Percentiles rank a stretch among this genome's conserved stretches.
These are phyloP conservation scores for Grantiella picta DNA, from an alignment of 2,113 vertebrate genomes.

Conservation along the genomic window DNA sequence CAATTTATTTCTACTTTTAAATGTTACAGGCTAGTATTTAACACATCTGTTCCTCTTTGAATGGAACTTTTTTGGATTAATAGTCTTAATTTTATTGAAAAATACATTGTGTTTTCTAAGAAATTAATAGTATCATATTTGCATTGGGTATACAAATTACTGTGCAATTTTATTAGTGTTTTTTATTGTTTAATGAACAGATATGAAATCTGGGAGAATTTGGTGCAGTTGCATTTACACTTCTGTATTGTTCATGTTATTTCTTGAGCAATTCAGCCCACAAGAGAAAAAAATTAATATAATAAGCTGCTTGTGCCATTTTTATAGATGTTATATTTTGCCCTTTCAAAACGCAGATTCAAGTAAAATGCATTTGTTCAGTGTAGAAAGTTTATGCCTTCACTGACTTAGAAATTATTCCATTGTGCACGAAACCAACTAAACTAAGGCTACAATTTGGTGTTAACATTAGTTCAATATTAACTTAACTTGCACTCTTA, in stretches of 20 bases:
- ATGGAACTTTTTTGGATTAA: background rate
- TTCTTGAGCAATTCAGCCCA: background rate
- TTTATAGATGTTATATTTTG: background rate
- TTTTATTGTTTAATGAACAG: background rate
- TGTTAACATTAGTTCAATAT: background rate
- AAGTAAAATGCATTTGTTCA: background rate
- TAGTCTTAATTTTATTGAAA: background rate
- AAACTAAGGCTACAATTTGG: background rate
- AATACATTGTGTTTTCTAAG: background rate
- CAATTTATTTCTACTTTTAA: background rate
- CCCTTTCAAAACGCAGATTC: background rate
- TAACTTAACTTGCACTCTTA: background rate
- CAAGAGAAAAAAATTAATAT: background rate
- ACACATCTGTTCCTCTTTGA: background rate
- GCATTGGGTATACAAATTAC: background rate
- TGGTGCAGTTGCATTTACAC: background rate
- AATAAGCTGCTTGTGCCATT: background rate
- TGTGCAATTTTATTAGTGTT: background rate
- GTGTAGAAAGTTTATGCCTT: background rate
- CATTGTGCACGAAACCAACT: background rate
- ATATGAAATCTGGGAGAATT: background rate
- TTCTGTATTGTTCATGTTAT: background rate
- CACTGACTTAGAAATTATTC: background rate
- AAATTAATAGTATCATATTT: background rate
- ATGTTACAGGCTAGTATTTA: background rate